Conservation (phyloP, 2,797 vertebrate genomes). For the Sarcoramphus papa region DNA sequence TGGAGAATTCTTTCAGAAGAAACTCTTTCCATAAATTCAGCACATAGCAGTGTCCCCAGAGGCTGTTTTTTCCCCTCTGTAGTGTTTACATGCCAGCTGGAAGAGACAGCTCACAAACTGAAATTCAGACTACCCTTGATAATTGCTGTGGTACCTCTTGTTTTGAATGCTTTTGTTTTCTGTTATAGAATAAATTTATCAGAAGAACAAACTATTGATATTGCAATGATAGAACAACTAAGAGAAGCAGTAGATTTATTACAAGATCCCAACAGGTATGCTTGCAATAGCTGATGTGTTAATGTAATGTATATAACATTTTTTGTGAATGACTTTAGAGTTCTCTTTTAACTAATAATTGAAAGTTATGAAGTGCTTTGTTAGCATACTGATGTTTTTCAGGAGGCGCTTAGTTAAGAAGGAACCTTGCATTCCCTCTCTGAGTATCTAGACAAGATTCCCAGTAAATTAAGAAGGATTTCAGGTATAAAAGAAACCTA, state of each 20-base stretch:
- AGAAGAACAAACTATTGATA: constrained; percentile 72
- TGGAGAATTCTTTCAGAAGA: not conserved
- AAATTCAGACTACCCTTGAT: not conserved
- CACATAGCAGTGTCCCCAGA: not conserved
- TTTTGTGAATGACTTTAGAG: not conserved
- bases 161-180: constrained; percentile 28
- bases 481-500: not conserved
- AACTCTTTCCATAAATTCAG: not conserved
- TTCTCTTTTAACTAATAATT: not conserved
- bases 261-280: constrained; percentile 85
- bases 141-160: not conserved
- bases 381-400: not conserved
- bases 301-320: not conserved
- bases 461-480: not conserved
- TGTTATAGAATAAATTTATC: constrained; percentile 76
- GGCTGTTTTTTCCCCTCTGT: not conserved
- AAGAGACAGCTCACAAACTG: not conserved
- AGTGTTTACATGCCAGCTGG: not conserved
- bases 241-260: constrained; percentile 87
- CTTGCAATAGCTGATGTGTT: not conserved
- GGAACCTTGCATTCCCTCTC: not conserved
- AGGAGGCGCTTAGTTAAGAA: not conserved
- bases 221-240: constrained; percentile 86
- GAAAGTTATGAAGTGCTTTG: not conserved
- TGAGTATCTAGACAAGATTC: not conserved